Conservation (phyloP, 1,140 invertebrate species). For the Papilio xuthus region DNA sequence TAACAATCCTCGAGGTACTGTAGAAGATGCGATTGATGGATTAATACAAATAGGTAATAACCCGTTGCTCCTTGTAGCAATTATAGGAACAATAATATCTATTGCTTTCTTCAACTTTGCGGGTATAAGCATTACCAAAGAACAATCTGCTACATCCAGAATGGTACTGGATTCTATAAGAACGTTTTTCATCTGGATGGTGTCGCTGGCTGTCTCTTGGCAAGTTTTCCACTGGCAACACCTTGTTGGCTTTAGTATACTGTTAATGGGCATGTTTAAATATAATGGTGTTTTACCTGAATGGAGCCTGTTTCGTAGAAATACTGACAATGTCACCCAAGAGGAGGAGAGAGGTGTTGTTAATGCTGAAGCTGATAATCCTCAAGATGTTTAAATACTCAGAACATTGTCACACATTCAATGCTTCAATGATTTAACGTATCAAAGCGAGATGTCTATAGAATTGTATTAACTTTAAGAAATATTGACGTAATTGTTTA, state of each 20-base stretch:
- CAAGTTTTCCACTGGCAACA: conserved; percentile 92
- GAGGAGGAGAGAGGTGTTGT: conserved; percentile 20
- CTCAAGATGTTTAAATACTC: conserved; percentile 5
- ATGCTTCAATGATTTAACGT: not conserved
- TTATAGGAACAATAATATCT: conserved; percentile 91
- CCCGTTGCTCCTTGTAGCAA: conserved; percentile 66
- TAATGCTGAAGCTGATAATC: conserved; percentile 24
- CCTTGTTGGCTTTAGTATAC: conserved; percentile 87
- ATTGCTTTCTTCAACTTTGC: conserved; percentile 99
- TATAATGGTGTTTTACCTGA: conserved; percentile 87
- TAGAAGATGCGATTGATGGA: conserved; percentile 94
- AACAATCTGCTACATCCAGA: conserved; percentile 94
- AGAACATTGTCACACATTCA: not conserved
- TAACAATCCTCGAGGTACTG: conserved; percentile 87
- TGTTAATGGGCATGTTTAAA: conserved; percentile 88
- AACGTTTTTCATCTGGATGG: conserved; percentile 94
- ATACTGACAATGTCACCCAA: conserved; percentile 5
- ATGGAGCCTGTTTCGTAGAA: conserved; percentile 38
- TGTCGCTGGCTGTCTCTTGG: conserved; percentile 88
- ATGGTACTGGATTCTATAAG: conserved; percentile 96
- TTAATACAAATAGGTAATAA: conserved; percentile 90
- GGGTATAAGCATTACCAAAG: conserved; percentile 97
- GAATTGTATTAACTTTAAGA: not conserved
- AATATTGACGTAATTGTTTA: conserved; percentile 17
- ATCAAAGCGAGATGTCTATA: not conserved